phyloP scores from a whole-genome alignment of 2,888 invertebrate species.

The Scaptomyza cyrtandrae region DNA sequence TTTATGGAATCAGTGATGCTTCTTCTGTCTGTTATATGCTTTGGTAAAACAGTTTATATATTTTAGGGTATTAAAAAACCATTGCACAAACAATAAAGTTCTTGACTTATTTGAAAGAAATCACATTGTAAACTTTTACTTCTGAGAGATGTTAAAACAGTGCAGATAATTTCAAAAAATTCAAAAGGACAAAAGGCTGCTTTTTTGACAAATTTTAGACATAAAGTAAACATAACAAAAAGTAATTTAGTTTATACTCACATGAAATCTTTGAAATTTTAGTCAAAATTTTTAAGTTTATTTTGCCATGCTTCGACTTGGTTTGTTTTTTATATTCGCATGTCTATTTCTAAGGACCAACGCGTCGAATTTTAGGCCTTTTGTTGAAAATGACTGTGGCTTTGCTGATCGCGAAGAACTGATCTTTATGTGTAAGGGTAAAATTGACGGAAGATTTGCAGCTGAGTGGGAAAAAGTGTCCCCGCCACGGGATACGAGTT shows the following conservation, averaged over 20 bases:
- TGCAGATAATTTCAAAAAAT: background rate
- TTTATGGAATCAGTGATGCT: too few relatives aligned
- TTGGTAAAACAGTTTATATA: too few relatives aligned
- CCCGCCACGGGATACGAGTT: background rate
- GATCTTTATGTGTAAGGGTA: background rate
- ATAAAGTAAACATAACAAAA: too few relatives aligned
- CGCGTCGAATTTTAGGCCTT: background rate
- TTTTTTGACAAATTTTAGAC: background rate
- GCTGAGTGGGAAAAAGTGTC: background rate
- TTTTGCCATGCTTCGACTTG: background rate
- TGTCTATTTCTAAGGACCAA: background rate
- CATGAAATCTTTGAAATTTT: background rate
- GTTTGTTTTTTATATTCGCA: background rate
- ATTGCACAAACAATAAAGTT: background rate
- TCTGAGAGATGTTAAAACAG: too few relatives aligned
- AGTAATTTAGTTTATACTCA: too few relatives aligned
- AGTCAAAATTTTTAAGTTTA: background rate
- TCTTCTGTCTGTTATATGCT: too few relatives aligned
- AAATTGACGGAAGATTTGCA: background rate
- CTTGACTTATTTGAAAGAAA: too few relatives aligned
- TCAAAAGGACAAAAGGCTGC: background rate
- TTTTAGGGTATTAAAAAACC: too few relatives aligned
- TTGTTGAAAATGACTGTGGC: conserved; percentile 4
- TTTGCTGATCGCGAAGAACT: conserved; percentile 7
- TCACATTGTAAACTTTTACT: too few relatives aligned